Evolutionary conservation across 2,797 vertebrate species (phyloP).

Genomic region (Peromyscus eremicus): DNA sequence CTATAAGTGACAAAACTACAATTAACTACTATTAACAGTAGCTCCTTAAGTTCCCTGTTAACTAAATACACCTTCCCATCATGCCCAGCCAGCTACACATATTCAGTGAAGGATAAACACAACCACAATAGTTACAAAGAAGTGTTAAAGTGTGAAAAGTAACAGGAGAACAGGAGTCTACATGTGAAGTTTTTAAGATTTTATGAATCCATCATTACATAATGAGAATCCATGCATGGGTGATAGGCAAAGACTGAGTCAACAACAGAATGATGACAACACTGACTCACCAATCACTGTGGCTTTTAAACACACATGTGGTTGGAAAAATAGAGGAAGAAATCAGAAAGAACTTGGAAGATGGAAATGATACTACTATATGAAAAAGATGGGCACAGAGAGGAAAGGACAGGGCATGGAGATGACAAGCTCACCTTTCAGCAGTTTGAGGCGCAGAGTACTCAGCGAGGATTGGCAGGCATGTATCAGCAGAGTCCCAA

Average conservation of each 20-base stretch:
- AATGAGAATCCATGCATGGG: too few relatives aligned
- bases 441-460: fast-evolving
- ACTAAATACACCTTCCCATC: background rate
- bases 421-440: fast-evolving
- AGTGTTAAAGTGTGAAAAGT: background rate
- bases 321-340: background rate
- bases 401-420: fast-evolving
- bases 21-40: background rate
- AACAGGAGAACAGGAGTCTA: background rate
- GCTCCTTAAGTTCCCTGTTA: fast-evolving
- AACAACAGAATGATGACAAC: background rate
- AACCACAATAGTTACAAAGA: background rate
- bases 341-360: background rate
- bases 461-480: fast-evolving
- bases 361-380: background rate
- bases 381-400: background rate
- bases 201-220: background rate
- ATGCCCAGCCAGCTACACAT: fast-evolving
- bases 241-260: background rate
- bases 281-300: background rate
- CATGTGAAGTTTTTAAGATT: fast-evolving
- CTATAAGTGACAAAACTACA: too few relatives aligned
- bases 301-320: background rate
- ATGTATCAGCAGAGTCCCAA: fast-evolving
- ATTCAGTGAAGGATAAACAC: background rate